Evolutionary conservation across 2,888 invertebrate species (phyloP).

Genomic region (Spialia ferax): DNA sequence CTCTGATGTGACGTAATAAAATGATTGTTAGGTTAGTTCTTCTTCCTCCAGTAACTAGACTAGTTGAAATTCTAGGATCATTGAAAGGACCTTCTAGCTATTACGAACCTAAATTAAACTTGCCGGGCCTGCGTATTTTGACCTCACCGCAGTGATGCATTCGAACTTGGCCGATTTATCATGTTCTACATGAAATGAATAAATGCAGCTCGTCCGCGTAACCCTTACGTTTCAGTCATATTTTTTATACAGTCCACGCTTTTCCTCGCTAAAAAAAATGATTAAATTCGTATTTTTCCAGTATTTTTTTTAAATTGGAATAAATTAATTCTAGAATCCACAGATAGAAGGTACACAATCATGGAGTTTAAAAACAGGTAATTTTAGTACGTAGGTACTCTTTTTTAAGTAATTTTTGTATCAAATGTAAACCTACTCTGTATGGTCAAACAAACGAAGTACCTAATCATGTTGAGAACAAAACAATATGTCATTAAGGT

Average conservation of each 20-base stretch:
- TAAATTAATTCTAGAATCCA: too few relatives aligned
- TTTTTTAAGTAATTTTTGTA: too few relatives aligned
- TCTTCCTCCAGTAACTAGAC: too few relatives aligned
- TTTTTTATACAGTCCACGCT: neutral
- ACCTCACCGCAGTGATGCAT: conserved; percentile 31
- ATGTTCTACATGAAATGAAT: conserved; percentile 14
- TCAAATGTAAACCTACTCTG: neutral
- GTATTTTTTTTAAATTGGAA: too few relatives aligned
- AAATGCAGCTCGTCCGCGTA: conserved; percentile 1
- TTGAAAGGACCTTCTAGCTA: conserved; percentile 30
- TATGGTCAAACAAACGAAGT: neutral
- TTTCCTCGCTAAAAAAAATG: too few relatives aligned
- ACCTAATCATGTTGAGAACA: neutral
- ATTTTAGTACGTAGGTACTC: too few relatives aligned
- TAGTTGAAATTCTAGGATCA: conserved; percentile 22
- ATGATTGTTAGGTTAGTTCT: neutral
- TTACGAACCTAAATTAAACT: conserved; percentile 2
- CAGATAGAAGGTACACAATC: too few relatives aligned
- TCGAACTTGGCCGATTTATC: conserved; percentile 38
- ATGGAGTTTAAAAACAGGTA: too few relatives aligned
- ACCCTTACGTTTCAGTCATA: neutral
- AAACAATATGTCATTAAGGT: neutral
- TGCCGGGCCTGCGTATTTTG: conserved; percentile 29
- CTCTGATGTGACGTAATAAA: neutral
- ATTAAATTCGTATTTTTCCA: too few relatives aligned